Conservation (phyloP, 1,140 invertebrate species). For the Bactericera cockerelli region DNA sequence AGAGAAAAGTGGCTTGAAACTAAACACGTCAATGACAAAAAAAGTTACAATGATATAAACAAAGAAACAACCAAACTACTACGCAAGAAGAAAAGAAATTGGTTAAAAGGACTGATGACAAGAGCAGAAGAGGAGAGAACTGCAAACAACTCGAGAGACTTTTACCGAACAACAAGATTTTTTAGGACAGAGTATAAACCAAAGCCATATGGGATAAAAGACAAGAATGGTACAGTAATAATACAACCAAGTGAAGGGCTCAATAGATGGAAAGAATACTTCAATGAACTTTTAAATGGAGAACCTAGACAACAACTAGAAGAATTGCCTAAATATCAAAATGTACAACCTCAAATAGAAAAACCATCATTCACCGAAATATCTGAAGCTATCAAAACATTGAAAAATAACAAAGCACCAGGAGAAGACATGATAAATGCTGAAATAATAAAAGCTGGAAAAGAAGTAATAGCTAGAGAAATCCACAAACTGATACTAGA, state of each 20-base stretch:
- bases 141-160: no score
- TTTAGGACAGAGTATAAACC: conserved; percentile 7
- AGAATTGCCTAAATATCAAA: neutral
- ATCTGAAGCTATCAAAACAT: conserved; percentile 13
- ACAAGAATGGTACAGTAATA: neutral
- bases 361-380: conserved; percentile 10
- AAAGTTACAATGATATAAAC: no score
- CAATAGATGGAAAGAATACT: conserved; percentile 17
- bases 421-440: conserved; percentile 21
- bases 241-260: conserved; percentile 5
- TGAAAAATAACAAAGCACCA: conserved; percentile 20
- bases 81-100: no score
- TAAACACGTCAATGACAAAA: no score
- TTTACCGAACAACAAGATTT: conserved; percentile 10
- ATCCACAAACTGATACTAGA: neutral
- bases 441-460: conserved; percentile 20
- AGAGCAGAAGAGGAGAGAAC: no score
- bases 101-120: no score
- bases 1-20: no score
- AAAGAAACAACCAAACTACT: no score
- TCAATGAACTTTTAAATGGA: conserved; percentile 15
- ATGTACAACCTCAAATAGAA: neutral
- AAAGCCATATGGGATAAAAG: neutral
- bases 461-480: neutral
- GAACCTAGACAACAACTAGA: neutral